Evolutionary conservation across 2,888 invertebrate genomes (phyloP).

Genomic region (Ecdyonurus torrentis): DNA sequence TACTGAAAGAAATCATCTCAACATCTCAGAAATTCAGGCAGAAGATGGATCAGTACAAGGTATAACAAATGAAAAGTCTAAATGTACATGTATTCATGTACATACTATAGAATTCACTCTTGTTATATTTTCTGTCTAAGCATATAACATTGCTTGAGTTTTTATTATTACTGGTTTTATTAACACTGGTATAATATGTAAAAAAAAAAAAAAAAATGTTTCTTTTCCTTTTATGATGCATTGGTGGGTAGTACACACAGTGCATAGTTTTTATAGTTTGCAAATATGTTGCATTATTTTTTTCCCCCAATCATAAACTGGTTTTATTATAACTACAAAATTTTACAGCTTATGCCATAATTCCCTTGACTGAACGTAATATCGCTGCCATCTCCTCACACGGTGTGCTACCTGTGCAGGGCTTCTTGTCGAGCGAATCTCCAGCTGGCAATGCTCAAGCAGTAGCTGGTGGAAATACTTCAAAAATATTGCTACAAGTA

Average conservation of each 20-base stretch:
- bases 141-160: too few relatives aligned
- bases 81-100: too few relatives aligned
- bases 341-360: constrained; percentile 9
- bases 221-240: neutral
- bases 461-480: too few relatives aligned
- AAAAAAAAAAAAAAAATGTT: neutral
- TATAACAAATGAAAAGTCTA: too few relatives aligned
- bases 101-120: too few relatives aligned
- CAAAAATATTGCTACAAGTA: neutral
- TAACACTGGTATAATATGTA: neutral
- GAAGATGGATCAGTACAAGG: neutral
- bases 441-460: neutral
- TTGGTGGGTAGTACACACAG: too few relatives aligned
- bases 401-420: constrained; percentile 6
- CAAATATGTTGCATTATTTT: too few relatives aligned
- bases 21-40: neutral
- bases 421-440: constrained; percentile 5
- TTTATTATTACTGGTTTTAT: neutral
- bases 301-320: too few relatives aligned
- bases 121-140: too few relatives aligned
- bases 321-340: too few relatives aligned
- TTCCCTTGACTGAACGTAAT: constrained; percentile 7
- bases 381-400: constrained; percentile 8
- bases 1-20: neutral
- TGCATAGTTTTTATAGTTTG: too few relatives aligned